Base-by-base conservation (phyloP, 2,113 vertebrate genomes). In the Geococcyx californianus region DNA sequence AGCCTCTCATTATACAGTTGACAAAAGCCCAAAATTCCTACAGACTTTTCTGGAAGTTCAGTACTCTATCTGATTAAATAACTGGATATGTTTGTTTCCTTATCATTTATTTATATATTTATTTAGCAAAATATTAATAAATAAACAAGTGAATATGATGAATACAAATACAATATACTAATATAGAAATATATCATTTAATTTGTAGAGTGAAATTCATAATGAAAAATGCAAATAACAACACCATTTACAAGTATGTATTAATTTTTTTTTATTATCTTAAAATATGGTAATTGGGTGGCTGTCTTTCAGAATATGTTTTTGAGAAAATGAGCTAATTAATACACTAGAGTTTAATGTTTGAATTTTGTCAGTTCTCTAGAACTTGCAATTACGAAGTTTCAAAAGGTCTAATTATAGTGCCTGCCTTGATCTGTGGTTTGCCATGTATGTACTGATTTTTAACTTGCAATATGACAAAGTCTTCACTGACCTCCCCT, bases 221-320 rank as follows among this genome's bases (percentile, higher is more conserved):
- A 87, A 94, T 90, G 66, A 77, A 91, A 94, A 91, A 94, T 87
- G 54, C 82, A 93, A 96, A 90, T 87, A 82, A 33, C 51, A 87
- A 36, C 10, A 40, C 34, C 94, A 26, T 59, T 96, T 94, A 56
- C 20, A 81, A 88, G 34, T 55, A 36, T 80, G n/a, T 78, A 70
- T 80, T 84, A 84, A 73, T 24, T 33, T 89, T 82, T 85, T 83
- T 84, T 91, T 94, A 69, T 81, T 87, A 74, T 49, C 34, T 91
- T 84, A 91, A 92, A 96, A 88, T 69, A 93, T 52, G 14, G 34
- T 84, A 88, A 91, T 86, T 90, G 5, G 3, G 8, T 80, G 24
- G 68, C 13, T 67, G 25, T 92, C 76, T 87, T 87, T 82, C 78
- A 83, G 88, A 74, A 79, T 60, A 42, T 44, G 34, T 67, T 93